Evolutionary conservation across 2,888 invertebrate species (phyloP).

Genomic region (Macropis europaea): DNA sequence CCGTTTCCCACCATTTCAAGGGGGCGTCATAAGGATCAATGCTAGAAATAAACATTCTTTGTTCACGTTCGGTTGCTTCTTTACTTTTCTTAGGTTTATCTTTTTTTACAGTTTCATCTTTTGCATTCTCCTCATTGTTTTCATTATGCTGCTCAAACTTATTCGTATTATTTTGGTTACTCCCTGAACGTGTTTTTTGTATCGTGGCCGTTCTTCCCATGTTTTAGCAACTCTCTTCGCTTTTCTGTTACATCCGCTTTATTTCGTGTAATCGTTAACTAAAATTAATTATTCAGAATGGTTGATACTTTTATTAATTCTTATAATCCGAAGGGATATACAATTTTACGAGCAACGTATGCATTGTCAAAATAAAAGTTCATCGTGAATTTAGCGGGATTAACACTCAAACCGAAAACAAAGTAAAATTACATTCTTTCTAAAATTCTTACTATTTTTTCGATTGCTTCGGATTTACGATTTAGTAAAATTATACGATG

Average conservation of each 20-base stretch:
- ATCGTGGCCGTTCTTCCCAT: not conserved
- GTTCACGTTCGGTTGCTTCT: not conserved
- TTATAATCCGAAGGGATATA: not conserved
- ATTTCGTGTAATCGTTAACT: not conserved
- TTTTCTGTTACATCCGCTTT: not conserved
- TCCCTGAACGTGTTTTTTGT: not conserved
- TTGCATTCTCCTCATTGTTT: not conserved
- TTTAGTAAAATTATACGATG: no score
- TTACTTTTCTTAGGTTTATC: not conserved
- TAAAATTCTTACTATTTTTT: no score
- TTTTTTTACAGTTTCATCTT: not conserved
- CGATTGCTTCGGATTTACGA: no score
- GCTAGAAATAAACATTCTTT: conserved; percentile 7
- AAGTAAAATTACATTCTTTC: not conserved
- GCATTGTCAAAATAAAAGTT: not conserved
- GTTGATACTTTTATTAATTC: not conserved
- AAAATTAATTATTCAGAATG: not conserved
- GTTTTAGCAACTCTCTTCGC: not conserved
- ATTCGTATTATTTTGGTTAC: not conserved
- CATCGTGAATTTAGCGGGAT: conserved; percentile 6
- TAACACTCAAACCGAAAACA: not conserved
- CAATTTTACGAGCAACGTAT: not conserved
- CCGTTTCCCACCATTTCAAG: conserved; percentile 51
- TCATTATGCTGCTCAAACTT: not conserved
- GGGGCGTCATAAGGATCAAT: conserved; percentile 31